Evolutionary conservation across 2,888 invertebrate species (phyloP).

Genomic region (Oscheius sp.): DNA sequence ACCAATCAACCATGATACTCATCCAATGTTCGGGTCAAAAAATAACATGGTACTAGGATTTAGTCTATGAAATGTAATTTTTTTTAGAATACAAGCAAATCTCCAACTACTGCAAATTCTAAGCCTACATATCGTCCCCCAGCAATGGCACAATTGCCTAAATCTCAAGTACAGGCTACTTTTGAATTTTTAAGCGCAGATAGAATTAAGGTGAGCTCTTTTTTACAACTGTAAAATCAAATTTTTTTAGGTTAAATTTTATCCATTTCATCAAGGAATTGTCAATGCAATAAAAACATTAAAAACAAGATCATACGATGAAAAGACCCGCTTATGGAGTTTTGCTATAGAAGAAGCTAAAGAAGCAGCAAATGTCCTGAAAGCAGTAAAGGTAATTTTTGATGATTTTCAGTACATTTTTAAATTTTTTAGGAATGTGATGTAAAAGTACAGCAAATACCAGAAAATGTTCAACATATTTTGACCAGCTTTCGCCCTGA

Average conservation of each 20-base stretch:
- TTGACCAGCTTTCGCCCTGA: constrained; percentile 43
- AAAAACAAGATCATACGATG: constrained; percentile 44
- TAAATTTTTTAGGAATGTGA: constrained; percentile 37
- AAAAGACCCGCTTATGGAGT: constrained; percentile 39
- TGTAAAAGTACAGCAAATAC: constrained; percentile 44
- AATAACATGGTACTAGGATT: background rate
- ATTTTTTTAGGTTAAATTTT: constrained; percentile 36
- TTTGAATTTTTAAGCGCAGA: constrained; percentile 5
- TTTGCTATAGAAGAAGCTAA: constrained; percentile 40
- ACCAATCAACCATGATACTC: background rate
- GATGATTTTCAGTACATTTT: background rate
- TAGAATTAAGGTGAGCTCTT: background rate
- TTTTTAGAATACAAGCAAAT: background rate
- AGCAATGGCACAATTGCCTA: background rate
- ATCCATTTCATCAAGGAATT: constrained; percentile 53
- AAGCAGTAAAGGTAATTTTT: constrained; percentile 3
- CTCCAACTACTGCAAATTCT: background rate
- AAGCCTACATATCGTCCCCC: constrained; percentile 9
- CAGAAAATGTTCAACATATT: constrained; percentile 38
- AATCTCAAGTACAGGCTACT: constrained; percentile 4
- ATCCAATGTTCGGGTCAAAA: background rate
- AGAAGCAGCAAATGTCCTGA: constrained; percentile 26
- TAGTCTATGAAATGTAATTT: background rate
- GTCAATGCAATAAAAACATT: constrained; percentile 52
- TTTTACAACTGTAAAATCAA: background rate